Conservation (phyloP, 2,888 invertebrate species). For the Arge pagana region DNA sequence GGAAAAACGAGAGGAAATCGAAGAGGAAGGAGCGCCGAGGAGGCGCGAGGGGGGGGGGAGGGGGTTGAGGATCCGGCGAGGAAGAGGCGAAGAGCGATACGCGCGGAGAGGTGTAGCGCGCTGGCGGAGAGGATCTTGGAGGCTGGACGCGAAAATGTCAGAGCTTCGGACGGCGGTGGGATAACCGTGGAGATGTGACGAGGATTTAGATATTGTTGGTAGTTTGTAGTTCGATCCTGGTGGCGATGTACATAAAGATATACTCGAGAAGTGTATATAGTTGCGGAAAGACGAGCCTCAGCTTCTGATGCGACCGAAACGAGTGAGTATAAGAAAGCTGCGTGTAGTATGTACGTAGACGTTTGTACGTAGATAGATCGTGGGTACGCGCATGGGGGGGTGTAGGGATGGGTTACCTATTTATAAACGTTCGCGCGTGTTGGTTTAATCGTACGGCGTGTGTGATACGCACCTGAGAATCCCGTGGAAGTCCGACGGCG, state of each 20-base stretch:
- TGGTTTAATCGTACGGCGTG: too few species aligned
- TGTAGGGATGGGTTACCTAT: too few species aligned
- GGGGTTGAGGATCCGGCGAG: neutral
- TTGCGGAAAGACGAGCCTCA: constrained; percentile 30
- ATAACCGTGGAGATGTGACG: constrained; percentile 55
- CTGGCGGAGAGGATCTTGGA: too few species aligned
- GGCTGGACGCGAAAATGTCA: constrained; percentile 35
- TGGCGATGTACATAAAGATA: constrained; percentile 27
- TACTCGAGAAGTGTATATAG: too few species aligned
- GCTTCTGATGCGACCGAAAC: constrained; percentile 39
- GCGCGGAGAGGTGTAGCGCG: constrained; percentile 13
- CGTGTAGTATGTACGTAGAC: neutral
- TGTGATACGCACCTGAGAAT: too few species aligned
- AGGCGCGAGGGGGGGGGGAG: neutral
- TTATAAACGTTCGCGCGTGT: too few species aligned
- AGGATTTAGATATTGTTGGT: constrained; percentile 47
- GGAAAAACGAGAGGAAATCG: neutral
- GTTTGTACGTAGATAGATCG: neutral
- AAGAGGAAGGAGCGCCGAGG: neutral
- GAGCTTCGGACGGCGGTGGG: constrained; percentile 41
- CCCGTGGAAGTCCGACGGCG: too few species aligned
- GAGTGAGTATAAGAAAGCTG: constrained; percentile 40
- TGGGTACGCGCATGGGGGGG: too few species aligned
- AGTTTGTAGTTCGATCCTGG: constrained; percentile 55
- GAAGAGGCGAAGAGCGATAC: constrained; percentile 18